Percentiles rank a stretch among this genome's conserved stretches.
These are phyloP conservation scores for Labia minor DNA, from an alignment of 2,888 invertebrate species.

Conservation along the genomic window DNA sequence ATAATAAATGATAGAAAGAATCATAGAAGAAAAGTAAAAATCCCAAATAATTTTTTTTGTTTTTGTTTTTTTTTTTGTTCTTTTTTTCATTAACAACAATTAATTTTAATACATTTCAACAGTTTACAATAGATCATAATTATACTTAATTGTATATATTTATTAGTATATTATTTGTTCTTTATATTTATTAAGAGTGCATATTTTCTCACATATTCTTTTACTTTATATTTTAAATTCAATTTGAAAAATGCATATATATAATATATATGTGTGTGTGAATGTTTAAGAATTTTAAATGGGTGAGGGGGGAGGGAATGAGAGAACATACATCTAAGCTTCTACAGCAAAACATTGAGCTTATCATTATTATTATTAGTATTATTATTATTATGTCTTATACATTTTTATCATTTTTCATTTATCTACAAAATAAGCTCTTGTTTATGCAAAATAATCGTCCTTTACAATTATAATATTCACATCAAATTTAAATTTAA, in stretches of 20 bases:
- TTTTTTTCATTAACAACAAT: constrained; percentile 24
- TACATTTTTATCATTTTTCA: neutral
- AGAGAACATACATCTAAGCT: neutral
- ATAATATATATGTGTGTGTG: too few relatives aligned
- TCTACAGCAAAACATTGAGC: neutral
- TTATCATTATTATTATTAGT: too few relatives aligned
- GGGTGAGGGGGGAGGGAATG: neutral
- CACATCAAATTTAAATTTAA: neutral
- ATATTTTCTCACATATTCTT: too few relatives aligned
- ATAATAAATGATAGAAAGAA: constrained; percentile 19
- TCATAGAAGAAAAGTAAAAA: constrained; percentile 23
- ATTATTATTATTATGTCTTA: neutral
- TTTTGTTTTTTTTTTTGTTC: too few relatives aligned
- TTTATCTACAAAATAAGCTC: constrained; percentile 5
- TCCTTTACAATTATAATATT: neutral
- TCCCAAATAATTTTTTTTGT: too few relatives aligned
- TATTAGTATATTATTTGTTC: neutral
- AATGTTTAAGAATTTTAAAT: neutral
- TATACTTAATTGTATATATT: neutral
- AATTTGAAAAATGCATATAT: too few relatives aligned
- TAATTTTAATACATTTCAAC: constrained; percentile 21
- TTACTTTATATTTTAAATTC: too few relatives aligned
- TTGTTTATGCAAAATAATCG: neutral
- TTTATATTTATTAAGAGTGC: neutral
- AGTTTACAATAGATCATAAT: constrained; percentile 23